phyloP scores from a whole-genome alignment of 2,888 invertebrate species.

The Branchellion lobata region DNA sequence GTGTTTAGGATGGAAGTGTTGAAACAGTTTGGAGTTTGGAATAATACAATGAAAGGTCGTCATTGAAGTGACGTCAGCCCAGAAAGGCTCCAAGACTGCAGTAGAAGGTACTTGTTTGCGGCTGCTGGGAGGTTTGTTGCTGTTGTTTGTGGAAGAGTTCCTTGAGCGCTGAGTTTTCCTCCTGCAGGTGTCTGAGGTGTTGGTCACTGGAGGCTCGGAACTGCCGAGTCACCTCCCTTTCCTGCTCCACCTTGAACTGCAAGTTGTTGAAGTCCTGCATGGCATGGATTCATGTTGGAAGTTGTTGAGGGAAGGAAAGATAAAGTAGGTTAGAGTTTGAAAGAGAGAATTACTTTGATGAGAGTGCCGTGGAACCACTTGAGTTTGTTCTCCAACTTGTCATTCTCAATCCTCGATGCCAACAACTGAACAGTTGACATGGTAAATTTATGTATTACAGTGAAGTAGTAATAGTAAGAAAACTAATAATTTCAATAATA shows the following conservation, averaged over 20 bases:
- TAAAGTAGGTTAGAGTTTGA: no score
- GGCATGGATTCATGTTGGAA: neutral
- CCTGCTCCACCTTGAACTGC: slow-evolving; percentile 32
- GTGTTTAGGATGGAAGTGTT: no score
- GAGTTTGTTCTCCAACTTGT: slow-evolving; percentile 15
- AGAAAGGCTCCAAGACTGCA: no score
- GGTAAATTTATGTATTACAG: no score
- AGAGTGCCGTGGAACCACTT: slow-evolving; percentile 34
- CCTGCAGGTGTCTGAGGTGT: neutral
- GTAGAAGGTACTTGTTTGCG: no score
- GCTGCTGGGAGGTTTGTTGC: no score
- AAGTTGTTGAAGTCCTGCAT: slow-evolving; percentile 35
- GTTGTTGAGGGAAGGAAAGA: no score
- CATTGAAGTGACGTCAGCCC: no score
- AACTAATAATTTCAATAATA: neutral
- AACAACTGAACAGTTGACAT: no score
- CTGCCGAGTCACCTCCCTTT: slow-evolving; percentile 17
- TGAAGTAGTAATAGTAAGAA: no score
- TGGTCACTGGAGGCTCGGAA: neutral
- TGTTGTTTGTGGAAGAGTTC: neutral
- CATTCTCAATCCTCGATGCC: slow-evolving; percentile 20
- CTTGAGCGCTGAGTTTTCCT: neutral
- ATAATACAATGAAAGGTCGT: no score
- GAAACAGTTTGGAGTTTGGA: no score
- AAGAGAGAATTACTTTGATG: slow-evolving; percentile 36